phyloP scores from a whole-genome alignment of 2,113 vertebrate genomes.

The Actenoides hombroni region DNA sequence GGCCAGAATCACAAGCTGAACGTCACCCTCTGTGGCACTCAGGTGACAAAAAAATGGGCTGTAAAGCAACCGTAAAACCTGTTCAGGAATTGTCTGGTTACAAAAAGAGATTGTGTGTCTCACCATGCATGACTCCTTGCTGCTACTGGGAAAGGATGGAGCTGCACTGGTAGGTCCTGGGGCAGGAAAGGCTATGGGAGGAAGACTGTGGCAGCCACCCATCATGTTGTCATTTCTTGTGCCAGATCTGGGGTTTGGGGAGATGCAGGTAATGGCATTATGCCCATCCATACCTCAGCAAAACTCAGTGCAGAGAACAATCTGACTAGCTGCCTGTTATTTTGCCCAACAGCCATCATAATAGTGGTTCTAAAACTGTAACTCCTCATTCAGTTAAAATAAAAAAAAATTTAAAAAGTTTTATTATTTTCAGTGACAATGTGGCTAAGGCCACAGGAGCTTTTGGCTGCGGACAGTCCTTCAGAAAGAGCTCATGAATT shows the following conservation, averaged over 20 bases:
- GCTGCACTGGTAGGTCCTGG: neutral
- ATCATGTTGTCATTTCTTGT: neutral
- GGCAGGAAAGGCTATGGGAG: neutral
- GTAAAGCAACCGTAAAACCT: neutral
- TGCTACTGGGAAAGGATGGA: neutral
- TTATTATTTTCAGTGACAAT: neutral
- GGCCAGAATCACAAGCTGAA: neutral
- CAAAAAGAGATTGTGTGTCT: neutral
- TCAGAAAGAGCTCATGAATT: conserved; percentile 23
- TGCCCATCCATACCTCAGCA: neutral
- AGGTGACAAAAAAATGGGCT: neutral
- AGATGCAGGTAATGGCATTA: neutral
- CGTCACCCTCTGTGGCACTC: neutral
- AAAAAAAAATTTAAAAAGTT: too few species aligned
- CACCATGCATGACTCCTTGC: rapidly evolving
- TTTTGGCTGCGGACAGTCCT: conserved; percentile 4
- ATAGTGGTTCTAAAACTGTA: neutral
- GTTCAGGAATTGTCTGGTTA: neutral
- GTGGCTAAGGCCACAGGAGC: neutral
- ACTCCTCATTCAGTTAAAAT: neutral
- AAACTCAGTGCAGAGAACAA: neutral
- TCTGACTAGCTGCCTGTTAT: neutral
- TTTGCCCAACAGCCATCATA: neutral
- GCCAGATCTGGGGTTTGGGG: too few species aligned
- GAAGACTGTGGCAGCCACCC: neutral